These are phyloP conservation scores for Ageneiosus marmoratus DNA, from an alignment of 2,113 vertebrate genomes.

Conservation along the genomic window DNA sequence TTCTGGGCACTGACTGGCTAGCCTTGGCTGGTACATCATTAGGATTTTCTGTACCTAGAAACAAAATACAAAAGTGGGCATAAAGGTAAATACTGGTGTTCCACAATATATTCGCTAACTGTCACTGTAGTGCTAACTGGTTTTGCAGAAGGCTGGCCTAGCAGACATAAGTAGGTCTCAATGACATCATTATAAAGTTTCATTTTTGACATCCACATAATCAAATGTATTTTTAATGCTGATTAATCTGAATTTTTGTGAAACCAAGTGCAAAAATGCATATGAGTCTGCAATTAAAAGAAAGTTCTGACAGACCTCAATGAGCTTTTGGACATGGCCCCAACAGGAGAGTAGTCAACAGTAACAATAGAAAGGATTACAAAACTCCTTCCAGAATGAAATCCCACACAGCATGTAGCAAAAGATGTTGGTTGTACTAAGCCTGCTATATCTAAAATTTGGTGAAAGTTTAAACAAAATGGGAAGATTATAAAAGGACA, in stretches of 20 bases:
- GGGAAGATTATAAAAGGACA: too few relatives aligned
- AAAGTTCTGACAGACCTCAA: too few relatives aligned
- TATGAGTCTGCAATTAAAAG: too few relatives aligned
- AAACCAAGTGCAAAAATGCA: too few relatives aligned
- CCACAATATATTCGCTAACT: not conserved
- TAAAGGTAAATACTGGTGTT: not conserved
- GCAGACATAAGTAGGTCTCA: not conserved
- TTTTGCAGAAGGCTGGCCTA: not conserved
- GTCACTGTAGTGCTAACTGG: not conserved
- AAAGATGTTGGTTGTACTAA: too few relatives aligned
- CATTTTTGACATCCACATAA: not conserved
- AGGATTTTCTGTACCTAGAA: slow-evolving; percentile 74
- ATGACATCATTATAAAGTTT: not conserved
- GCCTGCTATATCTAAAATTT: too few relatives aligned
- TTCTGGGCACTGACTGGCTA: slow-evolving; percentile 68
- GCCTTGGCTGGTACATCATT: slow-evolving; percentile 72
- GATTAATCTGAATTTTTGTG: not conserved
- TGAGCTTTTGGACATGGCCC: too few relatives aligned
- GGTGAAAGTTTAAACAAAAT: too few relatives aligned
- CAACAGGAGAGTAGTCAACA: too few relatives aligned
- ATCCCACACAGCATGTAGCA: too few relatives aligned
- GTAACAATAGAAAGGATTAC: too few relatives aligned
- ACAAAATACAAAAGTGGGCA: not conserved
- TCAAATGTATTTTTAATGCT: not conserved
- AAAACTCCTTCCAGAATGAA: too few relatives aligned